phyloP scores from a whole-genome alignment of 1,140 invertebrate species.

The Cepaea nemoralis region DNA sequence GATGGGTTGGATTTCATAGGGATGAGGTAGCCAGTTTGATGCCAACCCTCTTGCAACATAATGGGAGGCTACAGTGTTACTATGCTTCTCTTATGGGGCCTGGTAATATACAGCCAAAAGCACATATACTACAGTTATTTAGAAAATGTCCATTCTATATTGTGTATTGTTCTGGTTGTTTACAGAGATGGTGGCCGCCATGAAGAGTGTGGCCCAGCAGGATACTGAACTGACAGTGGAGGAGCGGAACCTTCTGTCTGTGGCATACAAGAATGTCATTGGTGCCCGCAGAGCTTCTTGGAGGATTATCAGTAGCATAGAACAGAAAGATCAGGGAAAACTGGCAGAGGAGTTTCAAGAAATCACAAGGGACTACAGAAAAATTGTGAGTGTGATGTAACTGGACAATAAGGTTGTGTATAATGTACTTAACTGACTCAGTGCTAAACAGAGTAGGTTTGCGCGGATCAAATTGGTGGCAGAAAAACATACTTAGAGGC shows the following conservation, averaged over 20 bases:
- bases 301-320: slow-evolving; percentile 96
- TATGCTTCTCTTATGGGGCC: too few relatives aligned
- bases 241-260: slow-evolving; percentile 95
- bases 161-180: too few relatives aligned
- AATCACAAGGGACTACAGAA: slow-evolving; percentile 62
- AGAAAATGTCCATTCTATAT: too few relatives aligned
- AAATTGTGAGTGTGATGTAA: slow-evolving; percentile 58
- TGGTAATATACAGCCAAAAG: too few relatives aligned
- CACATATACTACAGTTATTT: too few relatives aligned
- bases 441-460: neutral
- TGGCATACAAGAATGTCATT: slow-evolving; percentile 99
- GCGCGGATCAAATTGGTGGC: neutral
- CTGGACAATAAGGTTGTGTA: neutral
- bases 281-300: slow-evolving; percentile 95
- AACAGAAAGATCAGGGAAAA: slow-evolving; percentile 86
- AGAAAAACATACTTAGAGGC: neutral
- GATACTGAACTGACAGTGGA: slow-evolving; percentile 74
- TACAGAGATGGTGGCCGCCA: slow-evolving; percentile 68
- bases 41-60: too few relatives aligned
- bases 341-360: slow-evolving; percentile 85
- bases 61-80: too few relatives aligned
- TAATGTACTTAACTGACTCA: neutral
- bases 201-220: slow-evolving; percentile 65
- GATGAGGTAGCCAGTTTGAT: too few relatives aligned
- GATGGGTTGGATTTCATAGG: too few relatives aligned